A percentile compares a stretch with the other conserved stretches of the same genome.
These are phyloP conservation scores for Platalea minor DNA, from an alignment of 2,797 vertebrate species.

Conservation along the genomic window DNA sequence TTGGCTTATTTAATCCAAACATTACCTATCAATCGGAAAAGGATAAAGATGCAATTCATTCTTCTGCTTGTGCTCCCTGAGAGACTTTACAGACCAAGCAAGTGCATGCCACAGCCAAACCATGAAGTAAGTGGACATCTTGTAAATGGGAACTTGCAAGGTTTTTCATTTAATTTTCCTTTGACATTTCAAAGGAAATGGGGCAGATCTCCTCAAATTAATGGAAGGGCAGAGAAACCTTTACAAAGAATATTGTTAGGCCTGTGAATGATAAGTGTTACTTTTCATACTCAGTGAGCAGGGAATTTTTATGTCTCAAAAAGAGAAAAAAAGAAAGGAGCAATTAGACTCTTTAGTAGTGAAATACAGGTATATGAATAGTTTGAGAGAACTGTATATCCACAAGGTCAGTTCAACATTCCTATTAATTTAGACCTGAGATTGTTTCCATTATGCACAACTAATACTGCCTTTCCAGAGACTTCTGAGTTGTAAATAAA, in stretches of 20 bases:
- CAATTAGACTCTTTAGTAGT: background rate
- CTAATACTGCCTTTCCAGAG: background rate
- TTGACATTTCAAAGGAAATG: conserved; percentile 53
- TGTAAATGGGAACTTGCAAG: background rate
- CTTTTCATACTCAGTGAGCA: background rate
- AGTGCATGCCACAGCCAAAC: background rate
- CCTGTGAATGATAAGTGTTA: background rate
- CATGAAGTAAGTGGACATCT: background rate
- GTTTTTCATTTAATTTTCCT: conserved; percentile 1
- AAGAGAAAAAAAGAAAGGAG: background rate
- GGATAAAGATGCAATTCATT: background rate
- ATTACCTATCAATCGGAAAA: background rate
- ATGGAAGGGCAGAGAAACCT: conserved; percentile 21
- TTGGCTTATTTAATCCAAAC: background rate
- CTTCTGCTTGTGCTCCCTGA: background rate
- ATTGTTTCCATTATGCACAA: conserved; percentile 29
- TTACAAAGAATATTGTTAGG: background rate
- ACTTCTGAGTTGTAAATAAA: conserved; percentile 54
- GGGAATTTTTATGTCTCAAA: background rate
- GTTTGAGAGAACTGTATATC: background rate
- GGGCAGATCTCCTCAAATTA: conserved; percentile 22
- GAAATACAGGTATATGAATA: background rate
- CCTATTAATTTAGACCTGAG: conserved; percentile 10
- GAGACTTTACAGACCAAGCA: background rate
- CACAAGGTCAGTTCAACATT: conserved; percentile 44